Evolutionary conservation across 2,797 vertebrate genomes (phyloP), one percentile per base, ranked within the genome.

Genomic region (Uromys caudimaculatus): DNA sequence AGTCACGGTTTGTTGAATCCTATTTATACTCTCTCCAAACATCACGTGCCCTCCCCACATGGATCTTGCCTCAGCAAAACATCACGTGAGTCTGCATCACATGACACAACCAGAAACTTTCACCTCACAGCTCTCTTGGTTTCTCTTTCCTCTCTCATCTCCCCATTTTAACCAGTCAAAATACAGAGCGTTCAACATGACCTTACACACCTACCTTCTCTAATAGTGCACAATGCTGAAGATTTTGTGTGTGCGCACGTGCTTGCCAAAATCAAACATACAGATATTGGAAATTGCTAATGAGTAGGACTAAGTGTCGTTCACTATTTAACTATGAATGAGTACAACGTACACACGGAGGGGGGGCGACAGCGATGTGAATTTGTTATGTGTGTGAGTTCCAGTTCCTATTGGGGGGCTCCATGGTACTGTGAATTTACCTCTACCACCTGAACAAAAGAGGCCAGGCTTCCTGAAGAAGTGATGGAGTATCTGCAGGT

Each of bases 261-360:
- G 38, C 5, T 94, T 88, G 10, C 62, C 69, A 87, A 71, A 56
- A 90, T 67, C 87, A 92, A 88, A 90, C 92, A 62, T 94, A 41
- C 38, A 90, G 19, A 41, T 50, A 29, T 41, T 75, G 73, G 12
- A 82, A 88, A 93, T 91, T 89, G 23, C 21, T 97, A 67, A 58
- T 12, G 10, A 52, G 9, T 60, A 76, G 50, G 2, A 47, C 60
- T 85, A 78, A 69, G 64, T 93, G 64, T 44, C n/a, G 0, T 79
- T 79, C 41, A 9, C 60, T 96, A 5, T 44, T 97, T 60, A 38
- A 24, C 21, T 14, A 3, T 11, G 0, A 5, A 1, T 16, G 13
- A 10, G 8, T 62, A 19, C 17, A 56, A 50, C 44, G 50, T 4
- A 21, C 5, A 0, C 12, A 2, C n/a, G n/a, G n/a, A n/a, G n/a